Percentiles rank a stretch among this genome's conserved stretches.
Evolutionary conservation across 1,140 invertebrate genomes (phyloP).

Genomic region (Trinorchestia longiramus): DNA sequence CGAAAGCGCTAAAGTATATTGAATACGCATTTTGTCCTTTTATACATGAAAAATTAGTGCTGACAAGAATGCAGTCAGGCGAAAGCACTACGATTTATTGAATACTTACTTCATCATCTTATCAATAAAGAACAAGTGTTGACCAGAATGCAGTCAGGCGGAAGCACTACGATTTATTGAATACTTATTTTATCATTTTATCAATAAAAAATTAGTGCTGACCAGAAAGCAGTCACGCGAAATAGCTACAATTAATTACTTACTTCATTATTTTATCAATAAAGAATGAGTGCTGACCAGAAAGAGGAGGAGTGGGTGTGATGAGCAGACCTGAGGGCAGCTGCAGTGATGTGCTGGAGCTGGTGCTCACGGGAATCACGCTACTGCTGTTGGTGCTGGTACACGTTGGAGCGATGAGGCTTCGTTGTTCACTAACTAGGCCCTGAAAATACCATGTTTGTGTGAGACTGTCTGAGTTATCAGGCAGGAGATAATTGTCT

Average conservation of each 20-base stretch:
- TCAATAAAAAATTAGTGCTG: too few species aligned
- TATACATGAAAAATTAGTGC: too few species aligned
- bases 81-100: too few species aligned
- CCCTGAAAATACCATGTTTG: background rate
- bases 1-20: too few species aligned
- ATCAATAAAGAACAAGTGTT: too few species aligned
- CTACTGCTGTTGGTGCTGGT: background rate
- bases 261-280: background rate
- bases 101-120: background rate
- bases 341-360: background rate
- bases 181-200: background rate
- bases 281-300: background rate
- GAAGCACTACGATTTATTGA: too few species aligned
- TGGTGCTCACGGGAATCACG: background rate
- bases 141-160: too few species aligned
- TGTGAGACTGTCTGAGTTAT: background rate
- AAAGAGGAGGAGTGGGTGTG: conserved; percentile 26
- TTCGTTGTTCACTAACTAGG: background rate
- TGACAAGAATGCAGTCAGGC: too few species aligned
- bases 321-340: conserved; percentile 12
- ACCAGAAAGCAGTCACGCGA: too few species aligned
- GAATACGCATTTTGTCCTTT: background rate
- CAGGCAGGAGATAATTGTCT: background rate
- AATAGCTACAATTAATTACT: too few species aligned
- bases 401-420: background rate